Conservation (phyloP, 2,797 vertebrate genomes). For the Acrocephalus scirpaceus region DNA sequence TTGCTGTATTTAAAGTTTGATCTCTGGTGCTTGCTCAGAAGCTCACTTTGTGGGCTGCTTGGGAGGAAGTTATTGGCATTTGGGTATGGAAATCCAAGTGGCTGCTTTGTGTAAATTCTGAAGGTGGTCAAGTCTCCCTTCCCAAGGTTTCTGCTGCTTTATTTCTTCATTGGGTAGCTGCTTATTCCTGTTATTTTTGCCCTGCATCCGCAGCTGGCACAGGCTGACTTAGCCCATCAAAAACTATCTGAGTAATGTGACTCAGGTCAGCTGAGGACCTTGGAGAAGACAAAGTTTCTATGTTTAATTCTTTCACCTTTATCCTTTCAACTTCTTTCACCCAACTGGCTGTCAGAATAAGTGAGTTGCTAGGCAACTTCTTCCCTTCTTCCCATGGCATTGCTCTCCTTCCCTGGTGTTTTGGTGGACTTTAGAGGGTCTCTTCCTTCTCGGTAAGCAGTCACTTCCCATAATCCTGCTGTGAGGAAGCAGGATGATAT, state of each 20-base stretch:
- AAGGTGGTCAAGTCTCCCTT: not conserved
- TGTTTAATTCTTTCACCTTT: not conserved
- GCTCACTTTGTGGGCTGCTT: not conserved
- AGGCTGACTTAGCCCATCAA: not conserved
- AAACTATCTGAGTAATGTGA: not conserved
- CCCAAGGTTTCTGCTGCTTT: not conserved
- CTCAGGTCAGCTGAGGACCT: not conserved
- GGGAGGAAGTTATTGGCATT: not conserved
- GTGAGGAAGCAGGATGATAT: rapidly evolving
- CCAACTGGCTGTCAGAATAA: not conserved
- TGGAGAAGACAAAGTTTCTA: not conserved
- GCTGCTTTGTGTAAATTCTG: not conserved
- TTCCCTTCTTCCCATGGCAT: not conserved
- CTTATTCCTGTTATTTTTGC: not conserved
- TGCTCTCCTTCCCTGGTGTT: not conserved
- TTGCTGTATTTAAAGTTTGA: not conserved
- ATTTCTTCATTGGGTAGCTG: not conserved
- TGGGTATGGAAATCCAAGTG: not conserved
- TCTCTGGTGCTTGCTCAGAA: not conserved
- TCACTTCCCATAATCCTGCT: not conserved
- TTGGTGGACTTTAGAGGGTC: not conserved
- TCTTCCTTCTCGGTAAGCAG: not conserved
- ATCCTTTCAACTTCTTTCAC: not conserved
- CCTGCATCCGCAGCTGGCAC: rapidly evolving
- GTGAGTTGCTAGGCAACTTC: constrained; percentile 12